Evolutionary conservation across 2,113 vertebrate species (phyloP), one percentile per base, ranked within the genome.

Genomic region (Harpagus bidentatus): DNA sequence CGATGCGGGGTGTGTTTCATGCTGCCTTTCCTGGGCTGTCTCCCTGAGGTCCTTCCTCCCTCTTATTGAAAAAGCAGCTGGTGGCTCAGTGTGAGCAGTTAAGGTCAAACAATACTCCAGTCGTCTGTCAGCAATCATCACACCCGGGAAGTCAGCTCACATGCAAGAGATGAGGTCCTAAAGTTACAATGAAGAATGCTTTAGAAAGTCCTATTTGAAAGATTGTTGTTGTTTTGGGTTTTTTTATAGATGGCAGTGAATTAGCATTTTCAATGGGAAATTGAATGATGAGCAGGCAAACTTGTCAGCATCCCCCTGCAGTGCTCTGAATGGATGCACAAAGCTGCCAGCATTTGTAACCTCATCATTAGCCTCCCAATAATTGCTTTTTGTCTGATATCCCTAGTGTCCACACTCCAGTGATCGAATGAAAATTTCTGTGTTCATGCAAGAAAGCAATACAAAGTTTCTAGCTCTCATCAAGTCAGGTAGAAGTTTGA

Each of bases 321-420:
- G 65, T 34, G 16, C 47, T 87, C 43, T 91, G 73, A 85, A 56
- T 47, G 61, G 84, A 40, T 89, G 66, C 34, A 67, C 47, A 85
- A 65, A 78, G 69, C 74, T 89, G 72, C 65, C 72, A 81, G 72
- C 1, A 0, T 95, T 84, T 89, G 55, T 79, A 79, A 56, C 45
- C 70, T 87, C 52, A 59, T 94, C 52, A 29, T 87, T 72, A 76
- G 78, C 78, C 38, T 93, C 53, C 36, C 53, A 76, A 4, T 94
- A 90, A 87, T 56, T 96, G 70, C 18, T 93, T 55, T 86, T 93
- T 91, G 89, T 95, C 69, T 52, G 34, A 58, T 89, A 69, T 52
- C 42, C 66, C 34, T 67, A 3, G 78, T 71, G 43, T 79, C 56
- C 56, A 59, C 50, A 73, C 55, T 84, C 77, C 94, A 20, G 34